Evolutionary conservation across 2,797 vertebrate genomes (phyloP), one percentile per base, ranked within the genome.

Genomic region (Benthosema pterotum): DNA sequence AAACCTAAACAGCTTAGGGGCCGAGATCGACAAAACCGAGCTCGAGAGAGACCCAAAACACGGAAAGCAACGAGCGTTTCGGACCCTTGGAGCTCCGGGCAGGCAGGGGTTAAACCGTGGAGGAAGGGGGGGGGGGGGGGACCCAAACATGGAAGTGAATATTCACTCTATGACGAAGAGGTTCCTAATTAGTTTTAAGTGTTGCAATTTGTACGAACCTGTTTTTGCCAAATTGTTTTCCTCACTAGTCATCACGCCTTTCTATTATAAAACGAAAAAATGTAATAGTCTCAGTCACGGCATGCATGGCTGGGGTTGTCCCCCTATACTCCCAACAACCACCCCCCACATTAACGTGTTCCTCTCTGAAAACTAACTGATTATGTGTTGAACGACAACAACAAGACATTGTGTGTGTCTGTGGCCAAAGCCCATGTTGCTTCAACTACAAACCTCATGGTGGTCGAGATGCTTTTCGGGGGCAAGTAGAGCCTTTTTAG

Each of bases 151-250:
- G 42, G 50, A 16, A 54, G 42, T 51, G 45, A 84, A 86, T 80
- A 80, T 65, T 74, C 61, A 15, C 50, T 68, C 62, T 77, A 79
- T 86, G 86, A 89, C 73, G 77, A 79, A 90, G 68, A 82, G 65
- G 72, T 64, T 64, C 74, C 74, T 86, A 83, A 89, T 80, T 84
- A 75, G 56, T 81, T 84, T 78, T 79, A 83, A 81, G 84, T 74
- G 72, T 83, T 75, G 72, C 72, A 84, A 83, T 88, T 87, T 88
- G 79, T 78, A 71, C 65, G 83, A 83, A 73, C n/a, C 61, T 80
- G 78, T 86, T 80, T 83, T 86, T 84, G 85, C 82, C 78, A 78
- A 80, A 73, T 80, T 75, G 79, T 86, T 87, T 83, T 78, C 75
- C 69, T 78, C 68, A 61, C 79, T 83, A 73, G 69, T 83, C 81